phyloP scores from a whole-genome alignment of 2,888 invertebrate species.

The Parnassius orleans region DNA sequence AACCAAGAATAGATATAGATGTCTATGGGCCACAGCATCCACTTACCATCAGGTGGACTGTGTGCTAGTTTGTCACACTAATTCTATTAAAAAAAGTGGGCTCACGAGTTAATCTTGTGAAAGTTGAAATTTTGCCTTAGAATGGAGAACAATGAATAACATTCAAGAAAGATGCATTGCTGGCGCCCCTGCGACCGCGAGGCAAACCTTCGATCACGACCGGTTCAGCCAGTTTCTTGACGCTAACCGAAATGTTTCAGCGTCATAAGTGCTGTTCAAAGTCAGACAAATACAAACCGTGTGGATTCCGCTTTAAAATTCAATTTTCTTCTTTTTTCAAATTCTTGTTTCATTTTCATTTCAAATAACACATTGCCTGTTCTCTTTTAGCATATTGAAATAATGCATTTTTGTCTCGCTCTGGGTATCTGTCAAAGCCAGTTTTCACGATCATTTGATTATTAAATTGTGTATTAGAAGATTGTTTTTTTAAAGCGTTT shows the following conservation, averaged over 20 bases:
- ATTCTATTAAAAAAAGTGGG: no score
- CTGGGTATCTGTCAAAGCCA: constrained; percentile 58
- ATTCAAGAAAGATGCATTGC: not conserved
- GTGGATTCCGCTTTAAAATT: not conserved
- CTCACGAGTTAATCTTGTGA: not conserved
- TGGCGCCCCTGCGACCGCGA: constrained; percentile 51
- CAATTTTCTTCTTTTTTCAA: constrained; percentile 23
- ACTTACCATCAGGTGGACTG: no score
- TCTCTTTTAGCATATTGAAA: constrained; percentile 28
- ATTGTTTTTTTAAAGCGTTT: not conserved
- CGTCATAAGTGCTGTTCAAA: constrained; percentile 27
- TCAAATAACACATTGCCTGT: not conserved
- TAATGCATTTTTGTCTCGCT: constrained; percentile 39
- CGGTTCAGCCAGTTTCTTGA: constrained; percentile 56
- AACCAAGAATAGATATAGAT: no score
- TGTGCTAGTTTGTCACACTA: no score
- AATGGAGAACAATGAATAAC: not conserved
- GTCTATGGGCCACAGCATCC: no score
- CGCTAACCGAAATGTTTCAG: constrained; percentile 34
- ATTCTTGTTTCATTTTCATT: constrained; percentile 31
- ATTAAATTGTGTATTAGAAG: constrained; percentile 44
- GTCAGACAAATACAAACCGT: constrained; percentile 32
- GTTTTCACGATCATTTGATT: constrained; percentile 62
- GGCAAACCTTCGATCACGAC: constrained; percentile 62
- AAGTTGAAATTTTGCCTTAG: not conserved